Conservation (phyloP, 2,797 vertebrate genomes). For the Iguana delicatissima region DNA sequence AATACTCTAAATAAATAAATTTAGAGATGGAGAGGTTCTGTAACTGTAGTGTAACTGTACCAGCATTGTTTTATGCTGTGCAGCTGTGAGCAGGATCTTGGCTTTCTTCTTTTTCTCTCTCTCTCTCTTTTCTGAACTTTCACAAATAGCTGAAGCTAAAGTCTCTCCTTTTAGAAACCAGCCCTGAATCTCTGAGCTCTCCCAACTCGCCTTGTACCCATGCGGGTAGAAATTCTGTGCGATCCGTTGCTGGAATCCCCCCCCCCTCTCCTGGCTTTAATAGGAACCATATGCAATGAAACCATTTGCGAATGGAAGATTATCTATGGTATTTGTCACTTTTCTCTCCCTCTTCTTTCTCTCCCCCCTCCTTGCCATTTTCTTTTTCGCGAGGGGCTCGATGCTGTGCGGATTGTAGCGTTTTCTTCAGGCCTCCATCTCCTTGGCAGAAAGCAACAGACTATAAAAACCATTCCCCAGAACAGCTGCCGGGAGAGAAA, state of each 20-base stretch:
- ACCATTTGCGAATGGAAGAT: constrained; percentile 61
- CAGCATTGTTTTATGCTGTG: too few species aligned
- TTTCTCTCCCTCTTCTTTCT: neutral
- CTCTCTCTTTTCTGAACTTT: neutral
- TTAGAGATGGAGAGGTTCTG: too few species aligned
- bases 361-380: neutral
- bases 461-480: constrained; percentile 60
- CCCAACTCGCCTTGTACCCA: neutral
- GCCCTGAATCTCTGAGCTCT: too few species aligned
- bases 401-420: constrained; percentile 55
- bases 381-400: constrained; percentile 54
- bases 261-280: constrained; percentile 58
- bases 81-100: too few species aligned
- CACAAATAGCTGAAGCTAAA: neutral
- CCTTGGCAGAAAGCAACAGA: constrained; percentile 74
- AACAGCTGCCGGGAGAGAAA: constrained; percentile 68
- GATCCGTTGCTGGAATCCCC: constrained; percentile 45
- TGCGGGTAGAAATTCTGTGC: constrained; percentile 47
- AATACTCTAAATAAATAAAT: too few species aligned
- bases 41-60: too few species aligned
- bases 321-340: constrained; percentile 59
- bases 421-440: constrained; percentile 67
- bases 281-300: constrained; percentile 63
- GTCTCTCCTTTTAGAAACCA: neutral
- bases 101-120: too few species aligned